These are phyloP conservation scores for Leptinotarsa texana DNA, from an alignment of 1,140 invertebrate genomes.

Conservation along the genomic window DNA sequence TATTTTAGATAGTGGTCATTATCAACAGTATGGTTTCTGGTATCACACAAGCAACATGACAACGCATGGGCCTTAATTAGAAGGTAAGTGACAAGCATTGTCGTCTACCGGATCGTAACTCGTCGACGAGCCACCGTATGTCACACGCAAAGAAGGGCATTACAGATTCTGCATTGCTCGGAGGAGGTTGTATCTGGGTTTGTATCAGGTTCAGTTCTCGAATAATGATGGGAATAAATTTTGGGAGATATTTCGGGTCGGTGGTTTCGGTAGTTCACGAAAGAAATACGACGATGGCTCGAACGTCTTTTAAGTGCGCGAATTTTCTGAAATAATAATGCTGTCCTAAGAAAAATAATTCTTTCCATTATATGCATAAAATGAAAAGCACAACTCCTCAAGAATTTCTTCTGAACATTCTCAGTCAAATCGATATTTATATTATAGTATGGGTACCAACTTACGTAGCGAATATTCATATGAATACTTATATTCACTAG, in stretches of 20 bases:
- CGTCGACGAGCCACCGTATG: conserved; percentile 10
- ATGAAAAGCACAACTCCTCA: no score
- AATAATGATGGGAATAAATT: conserved; percentile 10
- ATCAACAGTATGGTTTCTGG: conserved; percentile 23
- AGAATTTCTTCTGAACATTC: no score
- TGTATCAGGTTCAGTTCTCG: conserved; percentile 10
- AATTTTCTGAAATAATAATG: no score
- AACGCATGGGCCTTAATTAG: conserved; percentile 18
- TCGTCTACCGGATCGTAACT: conserved; percentile 9
- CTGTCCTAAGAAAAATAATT: no score
- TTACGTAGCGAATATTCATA: no score
- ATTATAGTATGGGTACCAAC: no score
- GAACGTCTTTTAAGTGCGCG: no score
- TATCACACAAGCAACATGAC: conserved; percentile 20
- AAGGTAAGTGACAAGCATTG: conserved; percentile 23
- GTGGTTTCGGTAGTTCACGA: not conserved
- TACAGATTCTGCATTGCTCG: conserved; percentile 5
- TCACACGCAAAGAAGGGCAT: conserved; percentile 22
- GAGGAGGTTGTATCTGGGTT: conserved; percentile 5
- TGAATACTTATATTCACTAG: no score
- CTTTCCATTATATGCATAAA: no score
- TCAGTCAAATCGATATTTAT: no score
- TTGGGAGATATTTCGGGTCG: not conserved
- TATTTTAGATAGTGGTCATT: conserved; percentile 21
- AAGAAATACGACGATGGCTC: no score